phyloP scores from a whole-genome alignment of 2,797 vertebrate genomes.

The Sus cebifrons region DNA sequence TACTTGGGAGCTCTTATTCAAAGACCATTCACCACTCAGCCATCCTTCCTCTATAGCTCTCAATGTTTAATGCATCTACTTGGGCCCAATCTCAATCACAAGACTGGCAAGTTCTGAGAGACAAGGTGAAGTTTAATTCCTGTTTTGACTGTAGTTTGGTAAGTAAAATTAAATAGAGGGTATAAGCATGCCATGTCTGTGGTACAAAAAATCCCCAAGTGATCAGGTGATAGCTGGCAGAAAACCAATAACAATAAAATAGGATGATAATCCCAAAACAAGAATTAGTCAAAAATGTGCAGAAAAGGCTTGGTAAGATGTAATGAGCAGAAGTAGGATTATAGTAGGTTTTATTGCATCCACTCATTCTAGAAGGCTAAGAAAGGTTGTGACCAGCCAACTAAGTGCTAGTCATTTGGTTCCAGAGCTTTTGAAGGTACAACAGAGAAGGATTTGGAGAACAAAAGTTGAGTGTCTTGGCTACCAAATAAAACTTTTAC shows the following conservation, averaged over 20 bases:
- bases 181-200: neutral
- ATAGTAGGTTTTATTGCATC: neutral
- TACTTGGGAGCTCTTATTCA: neutral
- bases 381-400: neutral
- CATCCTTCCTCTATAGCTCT: neutral
- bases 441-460: neutral
- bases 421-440: neutral
- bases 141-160: slow-evolving; percentile 11
- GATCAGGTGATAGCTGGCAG: neutral
- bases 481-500: neutral
- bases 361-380: neutral
- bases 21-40: neutral
- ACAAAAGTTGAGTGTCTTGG: neutral
- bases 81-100: neutral
- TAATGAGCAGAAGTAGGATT: neutral
- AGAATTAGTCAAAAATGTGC: neutral
- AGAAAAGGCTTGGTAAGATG: neutral
- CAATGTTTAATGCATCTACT: neutral
- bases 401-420: neutral
- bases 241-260: slow-evolving; percentile 39
- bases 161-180: slow-evolving; percentile 54
- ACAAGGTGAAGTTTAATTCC: neutral
- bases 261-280: neutral
- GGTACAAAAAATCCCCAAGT: neutral
- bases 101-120: slow-evolving; percentile 24